Percentiles rank a stretch among this genome's conserved stretches.
phyloP scores from a whole-genome alignment of 1,140 invertebrate genomes.

The Bicyclus anynana region DNA sequence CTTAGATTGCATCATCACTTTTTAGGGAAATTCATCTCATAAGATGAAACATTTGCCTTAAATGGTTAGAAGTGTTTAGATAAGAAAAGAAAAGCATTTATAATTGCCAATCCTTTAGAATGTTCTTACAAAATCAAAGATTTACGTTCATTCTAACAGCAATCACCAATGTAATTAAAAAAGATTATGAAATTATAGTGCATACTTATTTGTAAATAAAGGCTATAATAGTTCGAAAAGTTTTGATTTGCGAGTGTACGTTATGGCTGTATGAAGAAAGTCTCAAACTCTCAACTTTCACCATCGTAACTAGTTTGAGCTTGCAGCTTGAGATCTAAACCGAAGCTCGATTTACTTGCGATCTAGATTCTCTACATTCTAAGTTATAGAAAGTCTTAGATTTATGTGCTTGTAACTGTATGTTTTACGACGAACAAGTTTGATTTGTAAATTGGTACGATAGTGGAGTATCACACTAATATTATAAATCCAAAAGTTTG shows the following conservation, averaged over 20 bases:
- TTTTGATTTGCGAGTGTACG: neutral
- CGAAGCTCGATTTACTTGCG: conserved; percentile 18
- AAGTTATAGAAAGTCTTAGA: conserved; percentile 21
- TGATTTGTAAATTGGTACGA: too few relatives aligned
- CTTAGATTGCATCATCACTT: too few relatives aligned
- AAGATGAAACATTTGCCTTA: too few relatives aligned
- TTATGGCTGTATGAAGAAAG: conserved; percentile 10
- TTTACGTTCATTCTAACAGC: too few relatives aligned
- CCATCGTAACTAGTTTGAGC: conserved; percentile 25
- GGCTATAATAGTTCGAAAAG: neutral
- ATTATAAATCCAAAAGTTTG: too few relatives aligned
- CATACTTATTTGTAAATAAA: neutral
- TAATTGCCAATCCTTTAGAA: too few relatives aligned
- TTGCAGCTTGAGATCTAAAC: conserved; percentile 17
- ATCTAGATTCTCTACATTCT: conserved; percentile 23
- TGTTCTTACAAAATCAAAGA: too few relatives aligned
- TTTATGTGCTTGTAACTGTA: neutral
- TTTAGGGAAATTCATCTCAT: too few relatives aligned
- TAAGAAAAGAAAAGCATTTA: too few relatives aligned
- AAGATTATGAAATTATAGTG: neutral
- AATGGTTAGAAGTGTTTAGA: too few relatives aligned
- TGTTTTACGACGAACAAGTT: neutral
- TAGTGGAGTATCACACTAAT: too few relatives aligned
- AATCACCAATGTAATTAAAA: too few relatives aligned
- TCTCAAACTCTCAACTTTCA: conserved; percentile 16